Evolutionary conservation across 1,140 invertebrate species (phyloP), one percentile per base, ranked within the genome.

Genomic region (Brachionus sp.): DNA sequence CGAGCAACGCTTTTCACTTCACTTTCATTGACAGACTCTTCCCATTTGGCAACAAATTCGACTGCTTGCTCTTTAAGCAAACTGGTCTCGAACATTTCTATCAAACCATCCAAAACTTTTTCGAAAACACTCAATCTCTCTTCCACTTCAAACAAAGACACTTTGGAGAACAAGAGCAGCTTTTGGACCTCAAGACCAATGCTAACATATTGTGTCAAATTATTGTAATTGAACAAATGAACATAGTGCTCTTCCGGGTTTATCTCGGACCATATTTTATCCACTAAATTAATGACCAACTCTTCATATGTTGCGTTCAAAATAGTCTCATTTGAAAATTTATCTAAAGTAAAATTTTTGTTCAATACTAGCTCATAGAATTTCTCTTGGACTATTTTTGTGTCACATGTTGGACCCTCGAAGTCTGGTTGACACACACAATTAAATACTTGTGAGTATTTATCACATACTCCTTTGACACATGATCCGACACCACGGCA

Each of bases 1-100:
- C 70, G 70, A 25, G 13, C 70, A 46, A 68, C 64, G 12, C 19
- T 33, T 33, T 37, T 5, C 64, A 68, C 64, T 25, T 75, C 10
- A 46, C 5, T 12, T 9, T 75, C 16, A 46, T 75, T 75, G 13
- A 37, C 37, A 19, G 70, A 19, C 44, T 75, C 44, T 25, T 75
- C 39, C 70, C 70, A 75, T 75, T 75, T 39, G 23, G 7, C 39
- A 25, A 75, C 70, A 75, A 75, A 75, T n/a, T 42, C 44, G 13
- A 75, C 25, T 13, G 70, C 70, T 46, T 46, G 39, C 19, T 75
- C 42, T 46, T 29, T 75, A 0, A 75, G 5, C 44, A 16, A 3
- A 29, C 42, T 29, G 12, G 44, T 46, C 19, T 44, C 19, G 25
- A 75, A 75, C 9, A 46, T 16, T 10, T 44, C 42, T 46, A 75